Conservation (phyloP, 1,140 invertebrate genomes). For the Pseudomyrmex flavicornis region DNA sequence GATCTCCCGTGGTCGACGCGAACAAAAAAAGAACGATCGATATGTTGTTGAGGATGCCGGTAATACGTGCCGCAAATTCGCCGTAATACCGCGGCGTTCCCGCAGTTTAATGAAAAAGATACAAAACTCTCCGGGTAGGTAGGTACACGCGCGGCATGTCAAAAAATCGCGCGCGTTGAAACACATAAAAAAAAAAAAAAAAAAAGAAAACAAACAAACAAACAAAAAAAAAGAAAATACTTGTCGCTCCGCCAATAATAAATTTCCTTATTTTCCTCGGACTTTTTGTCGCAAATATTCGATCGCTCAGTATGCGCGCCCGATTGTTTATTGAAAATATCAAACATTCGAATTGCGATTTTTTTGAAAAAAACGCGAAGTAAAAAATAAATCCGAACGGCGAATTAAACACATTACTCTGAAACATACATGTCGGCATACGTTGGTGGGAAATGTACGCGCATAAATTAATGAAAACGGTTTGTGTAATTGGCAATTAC, state of each 20-base stretch:
- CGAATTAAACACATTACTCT: no score
- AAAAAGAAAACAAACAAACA: no score
- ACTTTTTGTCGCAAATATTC: no score
- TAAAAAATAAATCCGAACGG: not conserved
- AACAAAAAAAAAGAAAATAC: no score
- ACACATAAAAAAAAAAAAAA: no score
- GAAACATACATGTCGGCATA: not conserved
- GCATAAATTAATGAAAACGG: not conserved
- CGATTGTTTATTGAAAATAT: not conserved
- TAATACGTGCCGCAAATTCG: constrained; percentile 54
- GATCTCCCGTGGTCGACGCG: not conserved
- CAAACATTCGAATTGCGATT: no score
- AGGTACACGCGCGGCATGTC: no score
- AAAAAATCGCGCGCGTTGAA: not conserved
- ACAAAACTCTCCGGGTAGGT: not conserved
- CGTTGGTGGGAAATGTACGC: no score
- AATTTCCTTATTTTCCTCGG: no score
- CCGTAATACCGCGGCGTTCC: not conserved
- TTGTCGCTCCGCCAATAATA: no score
- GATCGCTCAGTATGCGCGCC: no score
- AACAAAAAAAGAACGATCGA: constrained; percentile 47
- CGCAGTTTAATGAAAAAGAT: constrained; percentile 17
- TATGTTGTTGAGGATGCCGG: not conserved
- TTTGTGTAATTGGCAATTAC: not conserved
- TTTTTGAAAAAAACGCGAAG: not conserved